A percentile compares a stretch with the other conserved stretches of the same genome.
phyloP scores from a whole-genome alignment of 2,888 invertebrate species.

The Labia minor region DNA sequence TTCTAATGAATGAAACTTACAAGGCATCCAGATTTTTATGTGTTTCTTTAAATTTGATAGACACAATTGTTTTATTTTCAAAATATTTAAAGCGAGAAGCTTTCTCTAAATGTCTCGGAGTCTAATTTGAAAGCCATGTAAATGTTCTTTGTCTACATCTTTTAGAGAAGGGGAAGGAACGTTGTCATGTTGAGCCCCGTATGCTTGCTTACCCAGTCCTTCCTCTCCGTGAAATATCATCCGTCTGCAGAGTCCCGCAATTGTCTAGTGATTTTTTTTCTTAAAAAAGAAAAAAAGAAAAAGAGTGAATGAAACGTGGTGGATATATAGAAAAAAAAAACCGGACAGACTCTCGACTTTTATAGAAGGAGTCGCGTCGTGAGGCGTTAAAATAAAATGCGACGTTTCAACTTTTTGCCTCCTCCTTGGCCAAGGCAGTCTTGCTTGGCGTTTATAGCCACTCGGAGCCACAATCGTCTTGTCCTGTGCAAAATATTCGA shows the following conservation, averaged over 20 bases:
- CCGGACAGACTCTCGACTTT: background rate
- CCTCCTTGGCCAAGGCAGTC: too few relatives aligned
- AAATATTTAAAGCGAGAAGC: too few relatives aligned
- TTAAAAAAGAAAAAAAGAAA: background rate
- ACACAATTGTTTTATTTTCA: too few relatives aligned
- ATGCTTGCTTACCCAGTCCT: background rate
- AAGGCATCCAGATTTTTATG: too few relatives aligned
- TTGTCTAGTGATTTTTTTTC: background rate
- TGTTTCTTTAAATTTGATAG: too few relatives aligned
- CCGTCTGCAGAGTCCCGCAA: background rate
- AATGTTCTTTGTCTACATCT: background rate
- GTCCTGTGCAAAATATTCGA: too few relatives aligned
- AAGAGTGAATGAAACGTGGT: too few relatives aligned
- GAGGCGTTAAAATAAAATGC: background rate
- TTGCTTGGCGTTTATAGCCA: too few relatives aligned
- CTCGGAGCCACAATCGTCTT: too few relatives aligned
- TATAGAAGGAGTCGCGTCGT: background rate
- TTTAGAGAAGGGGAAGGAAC: background rate
- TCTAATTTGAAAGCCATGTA: background rate
- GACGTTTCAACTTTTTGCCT: background rate
- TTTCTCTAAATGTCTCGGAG: background rate
- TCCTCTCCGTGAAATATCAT: background rate
- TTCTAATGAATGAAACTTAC: too few relatives aligned
- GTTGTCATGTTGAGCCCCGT: background rate
- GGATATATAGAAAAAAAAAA: background rate